Conservation (phyloP, 2,888 invertebrate genomes). For the Hirtodrosophila confusa region DNA sequence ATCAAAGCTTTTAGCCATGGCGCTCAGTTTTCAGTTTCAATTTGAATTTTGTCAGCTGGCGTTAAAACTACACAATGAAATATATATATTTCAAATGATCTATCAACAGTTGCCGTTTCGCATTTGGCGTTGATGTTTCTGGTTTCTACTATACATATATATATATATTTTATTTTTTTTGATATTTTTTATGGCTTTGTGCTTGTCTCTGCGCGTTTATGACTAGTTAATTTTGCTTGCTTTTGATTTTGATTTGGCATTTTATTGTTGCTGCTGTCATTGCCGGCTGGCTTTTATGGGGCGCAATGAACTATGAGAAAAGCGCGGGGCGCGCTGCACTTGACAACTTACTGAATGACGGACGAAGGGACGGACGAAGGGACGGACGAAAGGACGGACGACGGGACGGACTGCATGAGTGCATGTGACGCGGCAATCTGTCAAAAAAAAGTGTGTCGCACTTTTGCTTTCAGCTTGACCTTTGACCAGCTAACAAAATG, state of each 20-base stretch:
- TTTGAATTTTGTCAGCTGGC: constrained; percentile 46
- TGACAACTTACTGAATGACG: constrained; percentile 64
- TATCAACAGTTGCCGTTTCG: constrained; percentile 77
- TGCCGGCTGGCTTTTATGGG: constrained; percentile 41
- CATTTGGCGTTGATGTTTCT: constrained; percentile 48
- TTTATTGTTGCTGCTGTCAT: constrained; percentile 52
- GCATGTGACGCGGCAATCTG: constrained; percentile 65
- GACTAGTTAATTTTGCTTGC: constrained; percentile 75
- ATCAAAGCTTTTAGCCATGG: constrained; percentile 55
- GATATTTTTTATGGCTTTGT: constrained; percentile 34
- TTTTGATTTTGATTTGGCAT: constrained; percentile 70
- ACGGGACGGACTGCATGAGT: neutral
- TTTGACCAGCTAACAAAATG: constrained; percentile 77
- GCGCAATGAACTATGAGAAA: constrained; percentile 71
- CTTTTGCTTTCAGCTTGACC: constrained; percentile 77
- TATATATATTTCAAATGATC: constrained; percentile 65
- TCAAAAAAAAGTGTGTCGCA: constrained; percentile 68
- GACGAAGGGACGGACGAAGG: neutral
- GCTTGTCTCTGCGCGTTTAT: constrained; percentile 55
- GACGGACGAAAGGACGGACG: too few species aligned
- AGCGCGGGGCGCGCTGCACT: constrained; percentile 58
- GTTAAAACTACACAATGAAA: constrained; percentile 13
- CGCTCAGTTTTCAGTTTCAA: constrained; percentile 49
- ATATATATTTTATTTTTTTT: constrained; percentile 4
- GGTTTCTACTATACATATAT: constrained; percentile 22